Evolutionary conservation across 2,888 invertebrate genomes (phyloP).

Genomic region (Glomeris marginata): DNA sequence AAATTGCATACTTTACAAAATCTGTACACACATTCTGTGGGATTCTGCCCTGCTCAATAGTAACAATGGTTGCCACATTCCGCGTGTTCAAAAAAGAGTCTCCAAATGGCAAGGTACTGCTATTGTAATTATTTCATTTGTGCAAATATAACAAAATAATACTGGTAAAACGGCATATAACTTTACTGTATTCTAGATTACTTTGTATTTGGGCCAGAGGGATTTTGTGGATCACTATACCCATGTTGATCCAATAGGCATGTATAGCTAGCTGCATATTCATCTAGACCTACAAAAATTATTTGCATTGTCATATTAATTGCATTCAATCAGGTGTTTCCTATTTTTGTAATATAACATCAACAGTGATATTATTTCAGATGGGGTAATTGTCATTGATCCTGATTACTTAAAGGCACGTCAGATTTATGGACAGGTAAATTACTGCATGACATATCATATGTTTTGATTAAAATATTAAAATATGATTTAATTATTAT

Average conservation of each 20-base stretch:
- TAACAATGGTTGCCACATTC: slow-evolving; percentile 68
- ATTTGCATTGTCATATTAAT: background rate
- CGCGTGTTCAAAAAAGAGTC: slow-evolving; percentile 83
- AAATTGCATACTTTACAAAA: too few species aligned
- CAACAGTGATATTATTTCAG: slow-evolving; percentile 34
- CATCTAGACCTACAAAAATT: background rate
- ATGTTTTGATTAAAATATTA: background rate
- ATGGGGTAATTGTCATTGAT: slow-evolving; percentile 77
- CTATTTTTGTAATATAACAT: slow-evolving; percentile 2
- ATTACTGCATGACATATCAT: slow-evolving; percentile 40
- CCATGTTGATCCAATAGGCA: slow-evolving; percentile 71
- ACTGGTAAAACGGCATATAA: too few species aligned
- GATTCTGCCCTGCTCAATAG: too few species aligned
- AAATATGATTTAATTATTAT: background rate
- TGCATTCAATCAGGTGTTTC: background rate
- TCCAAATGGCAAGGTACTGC: slow-evolving; percentile 54
- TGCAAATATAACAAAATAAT: too few species aligned
- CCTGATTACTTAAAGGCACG: slow-evolving; percentile 70
- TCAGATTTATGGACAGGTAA: slow-evolving; percentile 74
- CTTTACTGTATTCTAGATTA: slow-evolving; percentile 34
- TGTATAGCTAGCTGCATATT: slow-evolving; percentile 20
- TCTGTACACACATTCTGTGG: too few species aligned
- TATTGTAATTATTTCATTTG: too few species aligned
- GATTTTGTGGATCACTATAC: slow-evolving; percentile 79
- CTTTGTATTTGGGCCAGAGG: slow-evolving; percentile 68